These are phyloP conservation scores for Drosophila anomalipes DNA, from an alignment of 2,888 invertebrate species.

Conservation along the genomic window DNA sequence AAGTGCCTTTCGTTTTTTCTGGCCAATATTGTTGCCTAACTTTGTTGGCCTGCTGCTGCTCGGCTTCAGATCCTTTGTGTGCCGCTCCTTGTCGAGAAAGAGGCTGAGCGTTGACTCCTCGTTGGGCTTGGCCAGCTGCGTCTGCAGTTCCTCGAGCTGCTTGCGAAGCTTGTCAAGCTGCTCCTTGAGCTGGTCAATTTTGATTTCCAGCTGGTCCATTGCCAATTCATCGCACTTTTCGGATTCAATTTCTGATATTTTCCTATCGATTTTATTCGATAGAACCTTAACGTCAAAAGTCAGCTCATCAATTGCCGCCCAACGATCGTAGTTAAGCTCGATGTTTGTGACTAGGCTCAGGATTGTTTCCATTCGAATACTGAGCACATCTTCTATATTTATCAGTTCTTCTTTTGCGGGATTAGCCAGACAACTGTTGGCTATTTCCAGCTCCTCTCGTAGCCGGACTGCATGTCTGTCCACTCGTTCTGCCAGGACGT, in stretches of 20 bases:
- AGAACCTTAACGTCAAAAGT: not conserved
- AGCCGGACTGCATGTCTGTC: not conserved
- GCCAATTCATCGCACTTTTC: not conserved
- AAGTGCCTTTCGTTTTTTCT: not conserved
- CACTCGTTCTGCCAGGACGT: not conserved
- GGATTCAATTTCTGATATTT: not conserved
- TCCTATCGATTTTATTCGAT: not conserved
- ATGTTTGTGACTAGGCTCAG: not conserved
- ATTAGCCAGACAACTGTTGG: not conserved
- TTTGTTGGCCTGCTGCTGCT: not conserved
- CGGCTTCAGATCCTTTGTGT: not conserved
- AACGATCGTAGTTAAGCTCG: not conserved
- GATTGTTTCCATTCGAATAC: not conserved
- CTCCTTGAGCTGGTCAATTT: not conserved
- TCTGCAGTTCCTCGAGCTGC: not conserved
- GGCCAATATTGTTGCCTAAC: not conserved
- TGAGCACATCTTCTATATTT: not conserved
- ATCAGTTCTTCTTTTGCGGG: not conserved
- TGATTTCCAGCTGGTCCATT: not conserved
- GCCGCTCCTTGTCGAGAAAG: fast-evolving
- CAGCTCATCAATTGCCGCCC: not conserved
- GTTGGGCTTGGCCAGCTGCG: not conserved
- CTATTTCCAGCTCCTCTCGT: not conserved
- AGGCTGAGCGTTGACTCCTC: not conserved
- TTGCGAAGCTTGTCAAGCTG: not conserved